phyloP scores from a whole-genome alignment of 1,140 invertebrate genomes.

The Lethrus apterus region DNA sequence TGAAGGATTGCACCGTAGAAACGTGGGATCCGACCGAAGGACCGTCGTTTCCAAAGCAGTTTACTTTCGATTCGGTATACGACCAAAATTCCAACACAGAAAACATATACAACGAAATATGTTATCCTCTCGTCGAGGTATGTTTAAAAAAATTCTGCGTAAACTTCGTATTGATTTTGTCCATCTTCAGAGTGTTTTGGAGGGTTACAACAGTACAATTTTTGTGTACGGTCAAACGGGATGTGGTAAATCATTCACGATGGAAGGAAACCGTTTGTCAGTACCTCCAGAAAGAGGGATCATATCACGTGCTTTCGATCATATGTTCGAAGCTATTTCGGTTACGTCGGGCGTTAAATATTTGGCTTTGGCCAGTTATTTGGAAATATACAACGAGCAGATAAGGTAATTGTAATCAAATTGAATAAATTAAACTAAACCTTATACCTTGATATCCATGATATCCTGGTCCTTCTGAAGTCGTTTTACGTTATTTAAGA shows the following conservation, averaged over 20 bases:
- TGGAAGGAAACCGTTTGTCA: slow-evolving; percentile 62
- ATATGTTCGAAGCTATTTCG: slow-evolving; percentile 86
- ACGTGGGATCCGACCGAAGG: slow-evolving; percentile 42
- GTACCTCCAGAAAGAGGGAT: slow-evolving; percentile 55
- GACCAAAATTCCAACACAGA: slow-evolving; percentile 69
- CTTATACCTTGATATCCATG: too few species aligned
- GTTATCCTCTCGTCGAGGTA: slow-evolving; percentile 69
- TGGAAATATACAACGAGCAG: slow-evolving; percentile 92
- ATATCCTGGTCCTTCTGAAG: too few species aligned
- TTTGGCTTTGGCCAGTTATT: slow-evolving; percentile 82
- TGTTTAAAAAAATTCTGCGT: too few species aligned
- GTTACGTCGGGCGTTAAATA: slow-evolving; percentile 75
- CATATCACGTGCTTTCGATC: slow-evolving; percentile 82
- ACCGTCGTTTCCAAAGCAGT: slow-evolving; percentile 54
- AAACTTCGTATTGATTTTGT: slow-evolving; percentile 20
- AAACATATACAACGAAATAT: slow-evolving; percentile 84
- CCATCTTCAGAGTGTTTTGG: slow-evolving; percentile 76
- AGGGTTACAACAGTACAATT: slow-evolving; percentile 82
- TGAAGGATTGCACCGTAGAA: slow-evolving; percentile 50
- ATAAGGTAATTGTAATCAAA: too few species aligned
- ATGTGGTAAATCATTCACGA: slow-evolving; percentile 75
- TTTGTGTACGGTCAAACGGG: slow-evolving; percentile 87
- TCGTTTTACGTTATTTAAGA: too few species aligned
- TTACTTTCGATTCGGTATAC: slow-evolving; percentile 81
- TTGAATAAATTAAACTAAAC: too few species aligned